Conservation (phyloP, 2,888 invertebrate genomes). For the Meandrusa payeni region DNA sequence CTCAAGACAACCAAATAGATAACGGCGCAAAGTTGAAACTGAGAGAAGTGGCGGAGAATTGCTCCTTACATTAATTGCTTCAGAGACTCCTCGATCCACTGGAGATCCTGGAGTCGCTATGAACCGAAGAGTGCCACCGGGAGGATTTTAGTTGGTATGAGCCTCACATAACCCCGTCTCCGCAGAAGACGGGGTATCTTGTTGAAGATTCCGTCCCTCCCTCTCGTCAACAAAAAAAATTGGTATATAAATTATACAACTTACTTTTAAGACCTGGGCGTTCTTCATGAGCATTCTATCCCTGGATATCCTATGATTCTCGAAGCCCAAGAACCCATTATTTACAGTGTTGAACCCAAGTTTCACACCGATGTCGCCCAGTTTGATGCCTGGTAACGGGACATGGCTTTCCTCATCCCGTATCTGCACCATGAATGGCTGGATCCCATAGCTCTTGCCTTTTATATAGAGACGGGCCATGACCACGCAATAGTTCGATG, state of each 20-base stretch:
- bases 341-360: conserved; percentile 94
- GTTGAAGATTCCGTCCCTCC: no score
- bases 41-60: no score
- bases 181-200: no score
- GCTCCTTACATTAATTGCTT: no score
- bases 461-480: conserved; percentile 94
- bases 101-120: no score
- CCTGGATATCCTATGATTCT: conserved; percentile 92
- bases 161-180: no score
- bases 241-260: neutral
- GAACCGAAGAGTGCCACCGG: no score
- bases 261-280: conserved; percentile 86
- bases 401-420: conserved; percentile 93
- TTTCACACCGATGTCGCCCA: conserved; percentile 97
- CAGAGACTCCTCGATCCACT: no score
- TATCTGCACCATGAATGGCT: conserved; percentile 95
- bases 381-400: conserved; percentile 91
- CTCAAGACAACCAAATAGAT: no score
- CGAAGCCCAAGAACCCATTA: conserved; percentile 95
- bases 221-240: no score
- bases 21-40: no score
- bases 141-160: no score
- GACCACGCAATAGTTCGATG: conserved; percentile 94
- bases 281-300: conserved; percentile 96
- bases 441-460: conserved; percentile 91